Evolutionary conservation across 2,888 invertebrate genomes (phyloP), one percentile per base, ranked within the genome.

Genomic region (Odontocolon sp.): DNA sequence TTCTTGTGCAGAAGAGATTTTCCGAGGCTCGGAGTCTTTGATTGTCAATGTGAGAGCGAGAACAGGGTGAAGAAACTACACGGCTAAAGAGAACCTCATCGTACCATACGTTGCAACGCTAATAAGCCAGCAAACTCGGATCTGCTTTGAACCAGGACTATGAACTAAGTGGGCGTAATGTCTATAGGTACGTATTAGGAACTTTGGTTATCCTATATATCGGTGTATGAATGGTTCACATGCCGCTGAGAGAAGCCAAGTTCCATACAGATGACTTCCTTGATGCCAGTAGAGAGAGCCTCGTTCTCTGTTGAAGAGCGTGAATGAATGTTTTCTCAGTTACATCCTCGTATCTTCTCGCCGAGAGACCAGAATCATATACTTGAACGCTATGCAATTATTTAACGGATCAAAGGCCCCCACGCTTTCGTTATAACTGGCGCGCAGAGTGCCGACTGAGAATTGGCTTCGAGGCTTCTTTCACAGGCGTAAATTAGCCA

Each of bases 141-240:
- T 33, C 42, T 52, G 52, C 16, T 21, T 33, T 11, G 50, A 16
- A 16, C 36, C 16, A 54, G 67, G 54, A 14, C 21, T 21, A 63
- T 36, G 47, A 63, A 14, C 61, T 45, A 63, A 68, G 68, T 68
- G 74, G 74, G 74, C 61, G 74, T 69, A 57, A n/a, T 11, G 56
- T 50, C 74, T 50, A n/a, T n/a, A 63, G 63, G 69, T 74, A 63
- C 63, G 57, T 74, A 74, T 74, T 69, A 69, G 63, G 63, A n/a
- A 69, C 31, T 63, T 42, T 63, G 63, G 63, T n/a, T n/a, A n/a
- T n/a, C n/a, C n/a, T n/a, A n/a, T n/a, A n/a, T 69, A 69, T 74
- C 57, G 57, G 57, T 59, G 50, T 59, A 75, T 64, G 75, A 75
- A 75, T 64, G 64, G 64, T 75, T 75, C 69, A 75, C 75, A 75